Evolutionary conservation across 30 jellyfish, hydroid and myxozoan genomes (phyloP).

Genomic region (Aurelia sp.): DNA sequence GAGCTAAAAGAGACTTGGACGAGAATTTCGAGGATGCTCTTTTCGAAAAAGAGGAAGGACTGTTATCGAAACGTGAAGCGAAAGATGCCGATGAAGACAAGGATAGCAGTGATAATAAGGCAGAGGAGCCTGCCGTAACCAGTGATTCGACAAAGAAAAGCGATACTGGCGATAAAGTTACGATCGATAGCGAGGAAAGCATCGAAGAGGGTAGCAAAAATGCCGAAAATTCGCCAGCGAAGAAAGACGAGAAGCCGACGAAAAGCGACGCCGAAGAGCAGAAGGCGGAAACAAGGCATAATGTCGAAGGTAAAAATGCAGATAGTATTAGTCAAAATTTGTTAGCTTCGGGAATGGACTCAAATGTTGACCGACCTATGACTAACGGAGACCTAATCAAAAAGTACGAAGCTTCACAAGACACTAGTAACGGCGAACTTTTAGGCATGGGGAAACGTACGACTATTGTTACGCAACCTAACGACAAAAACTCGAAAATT

Average conservation of each 20-base stretch:
- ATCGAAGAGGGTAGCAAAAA: slow-evolving; percentile 24
- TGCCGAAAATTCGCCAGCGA: slow-evolving; percentile 42
- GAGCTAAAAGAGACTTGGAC: slow-evolving; percentile 88
- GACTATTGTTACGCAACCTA: slow-evolving; percentile 21
- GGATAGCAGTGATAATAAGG: slow-evolving; percentile 11
- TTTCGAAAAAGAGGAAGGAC: slow-evolving; percentile 57
- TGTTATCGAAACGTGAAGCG: slow-evolving; percentile 64
- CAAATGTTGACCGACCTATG: slow-evolving; percentile 93
- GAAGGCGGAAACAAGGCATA: slow-evolving; percentile 64
- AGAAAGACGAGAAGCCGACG: slow-evolving; percentile 35
- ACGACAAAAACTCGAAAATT: slow-evolving; percentile 23
- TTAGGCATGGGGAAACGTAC: slow-evolving; percentile 75
- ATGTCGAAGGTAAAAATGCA: slow-evolving; percentile 71
- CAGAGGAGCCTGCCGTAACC: not conserved
- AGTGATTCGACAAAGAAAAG: slow-evolving; percentile 47
- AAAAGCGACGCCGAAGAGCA: slow-evolving; percentile 27
- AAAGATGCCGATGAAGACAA: slow-evolving; percentile 27
- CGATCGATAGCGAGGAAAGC: slow-evolving; percentile 53
- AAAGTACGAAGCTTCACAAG: slow-evolving; percentile 69
- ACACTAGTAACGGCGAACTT: slow-evolving; percentile 89
- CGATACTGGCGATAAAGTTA: slow-evolving; percentile 59
- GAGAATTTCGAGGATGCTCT: slow-evolving; percentile 82
- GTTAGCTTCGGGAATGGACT: slow-evolving; percentile 83
- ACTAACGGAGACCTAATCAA: slow-evolving; percentile 82
- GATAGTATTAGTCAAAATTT: slow-evolving; percentile 39